Conservation (phyloP, 2,797 vertebrate species). For the Poecilia picta region DNA sequence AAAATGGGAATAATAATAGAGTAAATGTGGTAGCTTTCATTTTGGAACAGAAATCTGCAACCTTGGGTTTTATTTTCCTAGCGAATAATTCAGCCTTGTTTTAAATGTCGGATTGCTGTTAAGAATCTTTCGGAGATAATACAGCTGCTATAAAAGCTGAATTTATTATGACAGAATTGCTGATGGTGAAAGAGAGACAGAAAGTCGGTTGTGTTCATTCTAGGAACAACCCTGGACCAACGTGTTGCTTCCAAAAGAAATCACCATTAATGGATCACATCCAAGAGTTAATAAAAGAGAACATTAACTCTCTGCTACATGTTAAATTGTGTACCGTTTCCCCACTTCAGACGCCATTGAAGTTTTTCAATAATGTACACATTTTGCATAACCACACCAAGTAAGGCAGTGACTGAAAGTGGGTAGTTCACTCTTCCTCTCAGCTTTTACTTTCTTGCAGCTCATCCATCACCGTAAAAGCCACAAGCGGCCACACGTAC, state of each 20-base stretch:
- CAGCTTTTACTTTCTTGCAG: constrained; percentile 16
- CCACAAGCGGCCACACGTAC: constrained; percentile 6
- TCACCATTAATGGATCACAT: constrained; percentile 37
- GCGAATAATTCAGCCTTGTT: background rate
- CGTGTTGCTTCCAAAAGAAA: background rate
- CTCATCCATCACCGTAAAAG: constrained; percentile 35
- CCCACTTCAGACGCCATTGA: constrained; percentile 18
- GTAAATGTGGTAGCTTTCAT: background rate
- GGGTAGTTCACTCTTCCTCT: constrained; percentile 52
- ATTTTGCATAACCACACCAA: constrained; percentile 42
- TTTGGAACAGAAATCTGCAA: background rate
- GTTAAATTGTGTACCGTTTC: constrained; percentile 35
- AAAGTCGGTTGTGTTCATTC: background rate
- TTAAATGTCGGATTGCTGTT: background rate
- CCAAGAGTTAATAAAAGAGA: constrained; percentile 59
- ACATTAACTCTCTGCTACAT: constrained; percentile 32
- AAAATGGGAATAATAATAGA: background rate
- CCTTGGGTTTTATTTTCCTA: background rate
- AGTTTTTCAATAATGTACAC: constrained; percentile 43
- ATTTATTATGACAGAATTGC: background rate
- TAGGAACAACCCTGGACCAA: background rate
- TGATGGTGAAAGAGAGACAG: background rate
- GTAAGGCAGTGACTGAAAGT: constrained; percentile 35
- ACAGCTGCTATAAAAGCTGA: background rate
- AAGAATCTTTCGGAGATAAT: background rate